These are phyloP conservation scores for Heteropelma amictum DNA, from an alignment of 2,888 invertebrate species.

Conservation along the genomic window DNA sequence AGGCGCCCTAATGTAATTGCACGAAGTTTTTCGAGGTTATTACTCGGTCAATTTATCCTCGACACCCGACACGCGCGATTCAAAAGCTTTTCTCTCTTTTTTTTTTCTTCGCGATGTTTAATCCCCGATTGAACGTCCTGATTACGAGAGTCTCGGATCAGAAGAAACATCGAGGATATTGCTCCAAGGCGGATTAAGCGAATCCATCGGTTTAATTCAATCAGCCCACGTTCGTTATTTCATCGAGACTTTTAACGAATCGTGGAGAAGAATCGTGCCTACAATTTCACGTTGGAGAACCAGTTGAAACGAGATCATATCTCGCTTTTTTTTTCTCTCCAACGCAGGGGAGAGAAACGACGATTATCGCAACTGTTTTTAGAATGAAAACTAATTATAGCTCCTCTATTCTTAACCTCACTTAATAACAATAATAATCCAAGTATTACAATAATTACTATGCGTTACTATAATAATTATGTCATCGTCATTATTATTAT, in stretches of 20 bases:
- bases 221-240: slow-evolving; percentile 43
- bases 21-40: too few relatives aligned
- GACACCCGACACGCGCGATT: neutral
- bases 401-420: too few relatives aligned
- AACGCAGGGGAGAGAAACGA: too few relatives aligned
- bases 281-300: neutral
- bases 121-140: slow-evolving; percentile 20
- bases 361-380: too few relatives aligned
- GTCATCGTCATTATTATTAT: too few relatives aligned
- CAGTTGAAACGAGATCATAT: neutral
- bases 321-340: neutral
- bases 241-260: slow-evolving; percentile 15
- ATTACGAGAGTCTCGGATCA: slow-evolving; percentile 25
- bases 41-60: too few relatives aligned
- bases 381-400: too few relatives aligned
- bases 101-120: neutral
- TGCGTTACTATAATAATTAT: too few relatives aligned
- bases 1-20: too few relatives aligned
- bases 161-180: neutral
- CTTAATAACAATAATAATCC: too few relatives aligned
- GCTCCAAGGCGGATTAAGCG: slow-evolving; percentile 14
- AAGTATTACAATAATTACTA: too few relatives aligned
- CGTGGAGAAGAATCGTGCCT: neutral
- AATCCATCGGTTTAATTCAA: slow-evolving; percentile 32
- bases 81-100: neutral